phyloP scores from a whole-genome alignment of 1,140 invertebrate genomes.

The Andrena cerasifolii region DNA sequence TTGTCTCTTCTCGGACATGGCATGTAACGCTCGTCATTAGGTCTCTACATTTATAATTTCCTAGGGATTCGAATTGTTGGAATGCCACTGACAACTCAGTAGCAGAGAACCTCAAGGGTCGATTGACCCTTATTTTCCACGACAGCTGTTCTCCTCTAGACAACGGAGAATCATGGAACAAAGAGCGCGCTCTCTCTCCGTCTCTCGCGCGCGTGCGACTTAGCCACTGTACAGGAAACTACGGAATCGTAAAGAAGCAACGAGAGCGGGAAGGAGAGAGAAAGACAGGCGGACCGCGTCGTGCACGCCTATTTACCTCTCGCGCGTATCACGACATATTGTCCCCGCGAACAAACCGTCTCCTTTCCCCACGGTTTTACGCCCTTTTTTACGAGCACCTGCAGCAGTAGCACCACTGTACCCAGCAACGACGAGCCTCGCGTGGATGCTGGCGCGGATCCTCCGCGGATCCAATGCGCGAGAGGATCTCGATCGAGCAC shows the following conservation, averaged over 20 bases:
- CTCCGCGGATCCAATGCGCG: not conserved
- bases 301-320: not conserved
- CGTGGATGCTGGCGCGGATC: not conserved
- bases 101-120: no score
- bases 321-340: not conserved
- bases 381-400: constrained; percentile 2
- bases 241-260: not conserved
- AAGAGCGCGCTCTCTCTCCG: not conserved
- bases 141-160: no score
- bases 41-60: no score
- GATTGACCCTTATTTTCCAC: no score
- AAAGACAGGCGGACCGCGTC: not conserved
- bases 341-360: not conserved
- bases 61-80: no score
- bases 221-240: not conserved
- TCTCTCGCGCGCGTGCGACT: not conserved
- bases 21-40: no score
- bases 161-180: not conserved
- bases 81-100: no score
- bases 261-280: no score
- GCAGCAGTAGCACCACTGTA: not conserved
- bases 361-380: not conserved
- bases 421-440: not conserved
- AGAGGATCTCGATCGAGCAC: no score
- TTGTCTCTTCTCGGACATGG: no score